Percentiles rank a stretch among this genome's conserved stretches.
phyloP scores from a whole-genome alignment of 2,797 vertebrate genomes.

The Pseudopleuronectes americanus region DNA sequence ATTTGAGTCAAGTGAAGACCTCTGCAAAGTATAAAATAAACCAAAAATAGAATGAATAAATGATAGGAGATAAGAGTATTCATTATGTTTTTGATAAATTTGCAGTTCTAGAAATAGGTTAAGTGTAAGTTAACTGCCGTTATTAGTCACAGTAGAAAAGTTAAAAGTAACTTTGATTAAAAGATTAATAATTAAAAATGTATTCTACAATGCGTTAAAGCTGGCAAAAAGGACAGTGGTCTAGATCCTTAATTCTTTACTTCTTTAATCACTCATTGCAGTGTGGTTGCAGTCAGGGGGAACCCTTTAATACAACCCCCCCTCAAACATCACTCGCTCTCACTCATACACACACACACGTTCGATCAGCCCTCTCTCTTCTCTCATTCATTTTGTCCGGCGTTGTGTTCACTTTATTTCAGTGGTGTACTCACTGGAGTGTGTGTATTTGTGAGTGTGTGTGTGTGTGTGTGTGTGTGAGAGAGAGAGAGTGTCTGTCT shows the following conservation, averaged over 20 bases:
- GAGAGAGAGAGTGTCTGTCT: background rate
- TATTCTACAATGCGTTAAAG: background rate
- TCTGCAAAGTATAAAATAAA: too few species aligned
- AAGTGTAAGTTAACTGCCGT: too few species aligned
- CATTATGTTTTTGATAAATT: too few species aligned
- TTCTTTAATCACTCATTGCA: constrained; percentile 8
- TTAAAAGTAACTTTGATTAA: background rate
- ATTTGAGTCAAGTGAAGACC: too few species aligned
- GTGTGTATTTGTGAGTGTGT: constrained; percentile 4
- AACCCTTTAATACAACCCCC: background rate
- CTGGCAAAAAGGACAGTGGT: background rate
- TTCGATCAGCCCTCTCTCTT: too few species aligned
- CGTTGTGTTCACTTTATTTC: constrained; percentile 55
- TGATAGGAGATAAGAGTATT: too few species aligned
- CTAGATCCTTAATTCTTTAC: background rate
- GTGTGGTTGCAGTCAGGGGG: background rate
- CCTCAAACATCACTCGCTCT: constrained; percentile 1
- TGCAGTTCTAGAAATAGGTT: too few species aligned
- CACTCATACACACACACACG: constrained; percentile 6
- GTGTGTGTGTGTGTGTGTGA: constrained; percentile 12
- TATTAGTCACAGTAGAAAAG: too few species aligned
- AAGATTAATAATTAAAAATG: background rate
- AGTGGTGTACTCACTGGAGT: constrained; percentile 23
- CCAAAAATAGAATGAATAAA: too few species aligned
- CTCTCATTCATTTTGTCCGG: constrained; percentile 21